Percentiles rank a stretch among this genome's conserved stretches.
phyloP scores from a whole-genome alignment of 2,797 vertebrate species.

The Urosaurus nigricauda region DNA sequence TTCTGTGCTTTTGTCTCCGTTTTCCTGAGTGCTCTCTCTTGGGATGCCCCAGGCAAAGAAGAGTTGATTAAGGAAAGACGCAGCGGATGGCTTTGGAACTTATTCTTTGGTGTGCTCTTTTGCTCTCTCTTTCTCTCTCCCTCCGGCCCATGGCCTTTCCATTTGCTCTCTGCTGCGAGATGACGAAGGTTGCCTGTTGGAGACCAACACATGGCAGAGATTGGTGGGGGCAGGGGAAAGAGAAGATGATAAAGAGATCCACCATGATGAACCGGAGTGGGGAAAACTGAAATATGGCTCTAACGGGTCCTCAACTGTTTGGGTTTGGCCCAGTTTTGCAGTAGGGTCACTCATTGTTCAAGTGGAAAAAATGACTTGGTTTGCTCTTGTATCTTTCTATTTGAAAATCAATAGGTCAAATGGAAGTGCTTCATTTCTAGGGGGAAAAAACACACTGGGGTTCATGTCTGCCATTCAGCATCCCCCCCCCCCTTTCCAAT shows the following conservation, averaged over 20 bases:
- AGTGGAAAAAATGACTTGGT: not conserved
- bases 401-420: not conserved
- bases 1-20: not conserved
- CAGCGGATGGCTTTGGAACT: not conserved
- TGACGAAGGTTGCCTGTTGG: slow-evolving; percentile 43
- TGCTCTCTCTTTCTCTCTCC: not conserved
- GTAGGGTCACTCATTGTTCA: not conserved
- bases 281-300: not conserved
- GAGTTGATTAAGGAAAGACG: slow-evolving; percentile 16
- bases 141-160: slow-evolving; percentile 5
- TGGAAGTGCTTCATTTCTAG: not conserved
- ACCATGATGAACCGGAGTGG: not conserved
- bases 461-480: not conserved
- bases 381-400: not conserved
- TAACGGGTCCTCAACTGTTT: not conserved
- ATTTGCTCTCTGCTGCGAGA: slow-evolving; percentile 43
- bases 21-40: slow-evolving; percentile 8
- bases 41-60: slow-evolving; percentile 1
- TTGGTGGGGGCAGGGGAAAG: not conserved
- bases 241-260: slow-evolving; percentile 5
- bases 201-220: slow-evolving; percentile 3
- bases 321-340: not conserved
- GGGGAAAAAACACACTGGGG: not conserved
- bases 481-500: too few species aligned
- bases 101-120: not conserved